A percentile compares a stretch with the other conserved stretches of the same genome.
These are phyloP conservation scores for Phallusia fumigata DNA, from an alignment of 23 tunicate genomes.

Conservation along the genomic window DNA sequence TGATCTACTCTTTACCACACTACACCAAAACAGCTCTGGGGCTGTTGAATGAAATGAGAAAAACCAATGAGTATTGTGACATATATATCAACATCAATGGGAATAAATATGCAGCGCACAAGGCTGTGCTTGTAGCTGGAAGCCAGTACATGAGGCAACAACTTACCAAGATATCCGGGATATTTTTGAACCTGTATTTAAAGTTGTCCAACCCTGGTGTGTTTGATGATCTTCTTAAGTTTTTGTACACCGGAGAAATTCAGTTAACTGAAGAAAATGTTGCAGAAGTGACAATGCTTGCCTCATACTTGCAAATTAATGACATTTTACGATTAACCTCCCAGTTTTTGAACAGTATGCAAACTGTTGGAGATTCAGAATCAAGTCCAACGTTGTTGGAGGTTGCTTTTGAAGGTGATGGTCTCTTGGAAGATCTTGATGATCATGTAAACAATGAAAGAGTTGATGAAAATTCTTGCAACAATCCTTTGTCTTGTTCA, in stretches of 20 bases:
- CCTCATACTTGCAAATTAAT: background rate
- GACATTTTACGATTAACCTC: background rate
- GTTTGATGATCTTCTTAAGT: background rate
- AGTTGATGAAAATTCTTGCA: no score
- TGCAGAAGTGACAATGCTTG: background rate
- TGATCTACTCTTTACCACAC: background rate
- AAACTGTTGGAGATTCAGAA: no score
- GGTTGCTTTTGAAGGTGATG: no score
- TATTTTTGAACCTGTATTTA: background rate
- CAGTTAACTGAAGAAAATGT: background rate
- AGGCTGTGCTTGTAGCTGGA: background rate
- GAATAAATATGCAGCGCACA: background rate
- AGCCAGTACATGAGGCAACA: background rate
- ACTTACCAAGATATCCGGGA: background rate
- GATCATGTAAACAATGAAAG: no score
- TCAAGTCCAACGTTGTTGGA: no score
- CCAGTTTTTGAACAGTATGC: background rate
- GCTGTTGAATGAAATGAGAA: background rate
- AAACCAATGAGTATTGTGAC: background rate
- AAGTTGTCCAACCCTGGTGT: background rate
- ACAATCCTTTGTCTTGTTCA: no score
- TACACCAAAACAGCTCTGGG: background rate
- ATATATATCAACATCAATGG: background rate
- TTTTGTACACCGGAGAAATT: background rate
- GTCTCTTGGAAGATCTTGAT: no score